Evolutionary conservation across 2,113 vertebrate genomes (phyloP).

Genomic region (Malurus melanocephalus): DNA sequence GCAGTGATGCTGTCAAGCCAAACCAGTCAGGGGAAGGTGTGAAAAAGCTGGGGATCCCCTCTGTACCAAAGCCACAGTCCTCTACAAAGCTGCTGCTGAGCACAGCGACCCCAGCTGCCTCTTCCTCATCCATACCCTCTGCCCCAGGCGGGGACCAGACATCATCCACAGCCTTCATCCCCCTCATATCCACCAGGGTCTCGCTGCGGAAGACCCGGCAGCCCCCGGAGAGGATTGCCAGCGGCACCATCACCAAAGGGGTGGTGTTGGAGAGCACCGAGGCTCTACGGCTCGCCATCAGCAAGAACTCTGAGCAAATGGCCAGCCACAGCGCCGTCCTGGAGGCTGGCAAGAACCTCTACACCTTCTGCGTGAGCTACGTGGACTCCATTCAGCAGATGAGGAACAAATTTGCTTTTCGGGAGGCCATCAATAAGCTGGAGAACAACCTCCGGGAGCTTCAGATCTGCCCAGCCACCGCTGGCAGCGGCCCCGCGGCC

Average conservation of each 20-base stretch:
- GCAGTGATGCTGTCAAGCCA: constrained; percentile 68
- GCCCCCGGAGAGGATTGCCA: constrained; percentile 83
- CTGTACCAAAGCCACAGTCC: constrained; percentile 81
- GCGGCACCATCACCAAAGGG: constrained; percentile 86
- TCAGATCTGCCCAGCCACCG: constrained; percentile 89
- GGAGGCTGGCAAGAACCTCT: constrained; percentile 95
- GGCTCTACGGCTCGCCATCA: constrained; percentile 85
- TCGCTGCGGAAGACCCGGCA: constrained; percentile 93
- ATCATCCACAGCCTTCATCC: constrained; percentile 84
- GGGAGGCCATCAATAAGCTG: constrained; percentile 97
- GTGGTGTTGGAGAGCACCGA: constrained; percentile 88
- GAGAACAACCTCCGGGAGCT: constrained; percentile 92
- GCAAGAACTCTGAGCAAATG: constrained; percentile 89
- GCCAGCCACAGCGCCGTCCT: constrained; percentile 91
- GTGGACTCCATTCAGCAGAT: constrained; percentile 98
- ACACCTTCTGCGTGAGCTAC: constrained; percentile 90
- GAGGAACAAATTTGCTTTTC: constrained; percentile 96
- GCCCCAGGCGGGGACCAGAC: constrained; percentile 66
- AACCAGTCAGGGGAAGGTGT: constrained; percentile 64
- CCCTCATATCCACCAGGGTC: constrained; percentile 86
- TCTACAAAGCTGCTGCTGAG: constrained; percentile 66
- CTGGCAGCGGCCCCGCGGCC: constrained; percentile 79
- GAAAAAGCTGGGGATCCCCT: constrained; percentile 80
- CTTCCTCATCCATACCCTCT: constrained; percentile 20
- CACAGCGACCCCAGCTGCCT: constrained; percentile 26